Evolutionary conservation across 2,888 invertebrate genomes (phyloP).

Genomic region (Xanthorhoe spadicearia): DNA sequence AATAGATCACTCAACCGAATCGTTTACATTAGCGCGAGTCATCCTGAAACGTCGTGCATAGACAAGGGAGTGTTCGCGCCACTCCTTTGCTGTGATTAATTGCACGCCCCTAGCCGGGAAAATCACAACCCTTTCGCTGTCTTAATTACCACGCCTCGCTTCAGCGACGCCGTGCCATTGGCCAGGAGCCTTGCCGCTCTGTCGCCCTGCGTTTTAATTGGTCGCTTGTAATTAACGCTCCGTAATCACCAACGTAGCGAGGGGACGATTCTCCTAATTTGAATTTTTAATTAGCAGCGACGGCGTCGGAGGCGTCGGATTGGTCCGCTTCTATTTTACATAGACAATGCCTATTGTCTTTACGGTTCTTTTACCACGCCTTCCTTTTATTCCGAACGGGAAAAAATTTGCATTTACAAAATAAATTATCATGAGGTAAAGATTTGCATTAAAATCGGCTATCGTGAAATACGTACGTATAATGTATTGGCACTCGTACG

Average conservation of each 20-base stretch:
- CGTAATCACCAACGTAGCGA: constrained; percentile 77
- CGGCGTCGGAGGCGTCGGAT: constrained; percentile 57
- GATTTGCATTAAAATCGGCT: constrained; percentile 24
- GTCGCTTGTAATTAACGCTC: constrained; percentile 80
- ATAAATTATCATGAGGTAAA: constrained; percentile 24
- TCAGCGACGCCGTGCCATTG: constrained; percentile 74
- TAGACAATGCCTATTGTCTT: constrained; percentile 74
- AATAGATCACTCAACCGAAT: constrained; percentile 35
- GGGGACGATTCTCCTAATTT: constrained; percentile 79
- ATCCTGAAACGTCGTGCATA: constrained; percentile 48
- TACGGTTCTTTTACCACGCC: constrained; percentile 46
- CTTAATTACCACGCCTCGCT: constrained; percentile 83
- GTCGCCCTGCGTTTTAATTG: constrained; percentile 79
- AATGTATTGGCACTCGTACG: constrained; percentile 27
- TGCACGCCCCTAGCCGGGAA: constrained; percentile 75
- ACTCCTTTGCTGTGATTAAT: constrained; percentile 74
- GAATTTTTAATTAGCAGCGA: constrained; percentile 79
- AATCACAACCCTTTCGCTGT: constrained; percentile 82
- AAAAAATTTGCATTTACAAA: constrained; percentile 18
- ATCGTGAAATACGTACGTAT: constrained; percentile 19
- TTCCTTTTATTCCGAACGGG: constrained; percentile 19
- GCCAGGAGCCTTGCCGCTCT: constrained; percentile 60
- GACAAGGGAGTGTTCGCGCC: constrained; percentile 59
- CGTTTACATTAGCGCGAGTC: constrained; percentile 43
- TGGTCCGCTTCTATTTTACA: constrained; percentile 69